Percentiles rank a stretch among this genome's conserved stretches.
Conservation (phyloP, 1,140 invertebrate genomes). For the Megalonaias nervosa region DNA sequence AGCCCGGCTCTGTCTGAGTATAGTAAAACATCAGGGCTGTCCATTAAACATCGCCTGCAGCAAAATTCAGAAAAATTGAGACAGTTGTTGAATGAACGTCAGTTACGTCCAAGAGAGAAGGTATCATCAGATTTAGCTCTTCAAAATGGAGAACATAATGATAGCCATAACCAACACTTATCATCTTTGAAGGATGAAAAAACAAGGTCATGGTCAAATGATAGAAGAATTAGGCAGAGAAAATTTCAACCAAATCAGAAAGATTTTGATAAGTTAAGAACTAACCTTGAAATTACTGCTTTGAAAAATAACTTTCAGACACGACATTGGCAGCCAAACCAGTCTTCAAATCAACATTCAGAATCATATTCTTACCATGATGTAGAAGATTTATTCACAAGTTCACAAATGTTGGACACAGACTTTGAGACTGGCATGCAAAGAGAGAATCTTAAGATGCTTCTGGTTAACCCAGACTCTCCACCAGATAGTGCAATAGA, state of each 20-base stretch:
- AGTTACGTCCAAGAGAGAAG: conserved; percentile 3
- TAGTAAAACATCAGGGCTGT: conserved; percentile 10
- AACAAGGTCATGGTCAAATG: conserved; percentile 12
- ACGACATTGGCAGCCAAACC: conserved; percentile 16
- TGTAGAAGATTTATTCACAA: conserved; percentile 9
- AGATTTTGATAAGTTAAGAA: background rate
- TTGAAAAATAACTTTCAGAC: conserved; percentile 11
- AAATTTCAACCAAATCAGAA: conserved; percentile 24
- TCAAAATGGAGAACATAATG: conserved; percentile 9
- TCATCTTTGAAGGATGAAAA: conserved; percentile 17
- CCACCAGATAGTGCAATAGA: conserved; percentile 26
- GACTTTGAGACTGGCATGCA: conserved; percentile 21
- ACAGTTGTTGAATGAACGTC: conserved; percentile 20
- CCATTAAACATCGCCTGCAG: conserved; percentile 14
- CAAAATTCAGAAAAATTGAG: conserved; percentile 21
- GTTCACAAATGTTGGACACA: conserved; percentile 16
- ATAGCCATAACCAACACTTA: conserved; percentile 20
- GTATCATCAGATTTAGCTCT: background rate
- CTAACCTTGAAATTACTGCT: background rate
- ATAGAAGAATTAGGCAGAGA: conserved; percentile 10
- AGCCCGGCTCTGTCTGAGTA: background rate
- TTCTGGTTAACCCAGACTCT: conserved; percentile 7
- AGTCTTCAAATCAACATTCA: conserved; percentile 15
- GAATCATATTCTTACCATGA: background rate
- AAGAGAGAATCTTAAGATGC: conserved; percentile 6